Percentiles rank a stretch among this genome's conserved stretches.
These are phyloP conservation scores for Micoletzkya japonica DNA, from an alignment of 2,888 invertebrate species.

Conservation along the genomic window DNA sequence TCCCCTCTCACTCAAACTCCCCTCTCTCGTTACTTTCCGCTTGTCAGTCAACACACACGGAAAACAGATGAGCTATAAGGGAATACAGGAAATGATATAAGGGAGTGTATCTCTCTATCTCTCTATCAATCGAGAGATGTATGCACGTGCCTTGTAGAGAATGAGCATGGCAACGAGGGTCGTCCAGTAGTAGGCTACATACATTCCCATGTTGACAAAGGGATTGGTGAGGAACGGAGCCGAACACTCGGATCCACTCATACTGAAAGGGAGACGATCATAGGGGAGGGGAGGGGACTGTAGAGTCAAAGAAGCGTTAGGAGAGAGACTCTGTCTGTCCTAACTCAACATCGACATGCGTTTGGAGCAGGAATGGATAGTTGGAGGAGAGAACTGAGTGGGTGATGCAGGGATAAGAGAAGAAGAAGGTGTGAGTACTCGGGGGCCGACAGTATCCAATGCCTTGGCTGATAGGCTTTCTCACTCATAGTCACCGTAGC, in stretches of 20 bases:
- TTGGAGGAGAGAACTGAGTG: neutral
- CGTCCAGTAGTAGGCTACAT: conserved; percentile 63
- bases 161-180: conserved; percentile 63
- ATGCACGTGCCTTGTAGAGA: conserved; percentile 54
- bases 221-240: conserved; percentile 63
- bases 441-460: neutral
- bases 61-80: too few species aligned
- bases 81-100: too few species aligned
- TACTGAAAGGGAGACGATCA: conserved; percentile 31
- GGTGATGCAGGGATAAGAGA: neutral
- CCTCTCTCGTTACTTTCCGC: too few species aligned
- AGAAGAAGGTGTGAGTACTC: neutral
- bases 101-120: too few species aligned
- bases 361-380: neutral
- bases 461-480: too few species aligned
- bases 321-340: neutral
- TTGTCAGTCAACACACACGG: too few species aligned
- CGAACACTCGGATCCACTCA: conserved; percentile 53
- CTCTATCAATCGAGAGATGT: too few species aligned
- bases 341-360: neutral
- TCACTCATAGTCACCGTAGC: too few species aligned
- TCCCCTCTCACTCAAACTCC: too few species aligned
- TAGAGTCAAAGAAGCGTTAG: neutral
- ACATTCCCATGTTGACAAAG: conserved; percentile 64
- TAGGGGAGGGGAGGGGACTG: neutral